Evolutionary conservation across 2,113 vertebrate species (phyloP).

Genomic region (Notarius quadriscutis): DNA sequence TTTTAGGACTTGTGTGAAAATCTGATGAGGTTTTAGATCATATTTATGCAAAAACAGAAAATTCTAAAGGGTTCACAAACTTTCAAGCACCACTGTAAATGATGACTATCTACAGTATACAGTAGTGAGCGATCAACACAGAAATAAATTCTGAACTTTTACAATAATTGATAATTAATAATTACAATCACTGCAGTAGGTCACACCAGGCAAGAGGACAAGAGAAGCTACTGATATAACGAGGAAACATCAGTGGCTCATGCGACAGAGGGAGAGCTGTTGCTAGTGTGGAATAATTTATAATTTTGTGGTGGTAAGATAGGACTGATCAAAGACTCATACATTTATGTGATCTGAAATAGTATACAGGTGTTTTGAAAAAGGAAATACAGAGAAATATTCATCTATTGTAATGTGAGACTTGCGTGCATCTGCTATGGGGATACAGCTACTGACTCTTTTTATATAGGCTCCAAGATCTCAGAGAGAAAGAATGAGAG

Average conservation of each 20-base stretch:
- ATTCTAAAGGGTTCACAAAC: too few species aligned
- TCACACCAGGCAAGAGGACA: slow-evolving; percentile 69
- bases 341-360: slow-evolving; percentile 12
- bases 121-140: background rate
- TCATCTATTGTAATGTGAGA: slow-evolving; percentile 68
- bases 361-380: slow-evolving; percentile 35
- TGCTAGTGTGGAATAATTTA: slow-evolving; percentile 38
- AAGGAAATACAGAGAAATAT: slow-evolving; percentile 78
- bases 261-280: slow-evolving; percentile 33
- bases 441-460: slow-evolving; percentile 71
- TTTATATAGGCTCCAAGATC: slow-evolving; percentile 87
- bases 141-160: slow-evolving; percentile 79
- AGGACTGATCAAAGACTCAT: slow-evolving; percentile 26
- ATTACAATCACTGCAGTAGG: slow-evolving; percentile 83
- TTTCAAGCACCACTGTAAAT: slow-evolving; percentile 55
- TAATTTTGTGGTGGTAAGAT: slow-evolving; percentile 15
- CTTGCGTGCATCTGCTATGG: slow-evolving; percentile 74
- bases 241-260: slow-evolving; percentile 42
- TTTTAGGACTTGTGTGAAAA: too few species aligned
- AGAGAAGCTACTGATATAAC: slow-evolving; percentile 29
- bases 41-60: too few species aligned
- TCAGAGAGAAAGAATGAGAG: slow-evolving; percentile 69
- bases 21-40: too few species aligned
- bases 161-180: slow-evolving; percentile 86
- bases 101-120: slow-evolving; percentile 66